Evolutionary conservation across 2,797 vertebrate genomes (phyloP).

Genomic region (Tinamus major): DNA sequence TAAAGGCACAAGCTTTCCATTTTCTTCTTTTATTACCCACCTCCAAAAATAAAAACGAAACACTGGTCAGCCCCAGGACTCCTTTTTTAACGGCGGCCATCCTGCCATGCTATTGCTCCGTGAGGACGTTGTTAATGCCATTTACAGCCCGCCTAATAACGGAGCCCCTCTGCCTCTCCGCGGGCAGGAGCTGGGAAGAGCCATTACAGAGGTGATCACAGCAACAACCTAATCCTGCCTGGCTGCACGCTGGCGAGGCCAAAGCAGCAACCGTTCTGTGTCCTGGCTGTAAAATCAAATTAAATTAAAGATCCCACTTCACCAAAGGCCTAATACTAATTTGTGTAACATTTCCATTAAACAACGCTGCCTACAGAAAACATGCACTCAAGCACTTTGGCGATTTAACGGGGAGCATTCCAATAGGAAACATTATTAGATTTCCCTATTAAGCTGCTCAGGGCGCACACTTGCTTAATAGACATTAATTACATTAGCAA

Average conservation of each 20-base stretch:
- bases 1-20: constrained; percentile 28
- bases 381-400: constrained; percentile 25
- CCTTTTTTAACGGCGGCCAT: constrained; percentile 63
- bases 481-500: constrained; percentile 74
- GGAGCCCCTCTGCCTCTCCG: not conserved
- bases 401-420: constrained; percentile 58
- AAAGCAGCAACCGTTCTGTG: not conserved
- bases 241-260: constrained; percentile 56
- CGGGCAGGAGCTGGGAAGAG: constrained; percentile 47
- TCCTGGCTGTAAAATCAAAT: constrained; percentile 76
- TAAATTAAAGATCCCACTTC: constrained; percentile 78
- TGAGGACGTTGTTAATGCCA: constrained; percentile 68
- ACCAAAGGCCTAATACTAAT: constrained; percentile 76
- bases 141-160: constrained; percentile 70
- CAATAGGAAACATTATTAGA: constrained; percentile 74
- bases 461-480: constrained; percentile 31
- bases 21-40: constrained; percentile 54
- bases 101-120: constrained; percentile 59
- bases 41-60: not conserved
- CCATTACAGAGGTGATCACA: constrained; percentile 63
- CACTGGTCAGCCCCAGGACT: not conserved
- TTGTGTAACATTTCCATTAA: constrained; percentile 81
- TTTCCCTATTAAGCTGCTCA: constrained; percentile 73
- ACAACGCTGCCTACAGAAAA: constrained; percentile 73
- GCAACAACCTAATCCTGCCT: constrained; percentile 43